Base-by-base conservation (phyloP, 2,888 invertebrate species). In the Rotaria magnacalcarata region DNA sequence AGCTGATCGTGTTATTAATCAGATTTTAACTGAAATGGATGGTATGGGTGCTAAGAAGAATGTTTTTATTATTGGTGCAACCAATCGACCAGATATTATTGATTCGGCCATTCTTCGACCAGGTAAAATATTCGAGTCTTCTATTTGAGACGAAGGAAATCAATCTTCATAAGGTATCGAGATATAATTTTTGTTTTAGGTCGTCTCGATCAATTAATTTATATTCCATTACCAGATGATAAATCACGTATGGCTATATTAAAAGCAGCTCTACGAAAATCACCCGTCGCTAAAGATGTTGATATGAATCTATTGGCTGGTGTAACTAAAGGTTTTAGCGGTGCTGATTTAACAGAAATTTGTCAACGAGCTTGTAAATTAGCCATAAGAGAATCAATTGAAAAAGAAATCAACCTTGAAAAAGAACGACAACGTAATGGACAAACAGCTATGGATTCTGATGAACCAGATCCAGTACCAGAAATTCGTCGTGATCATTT, bases 1-100 rank as follows among this genome's bases (percentile, higher is more conserved):
- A 74, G 97, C 98, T 4, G 99, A 99, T 92, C 93, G 99, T 88
- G 99, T 99, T 87, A 99, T 99, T 92, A 99, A 99, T 93, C 99
- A 99, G 93, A 96, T 99, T 90, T 93, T 99, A 87, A 99, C 99
- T 1, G 99, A 99, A 93, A 99, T 99, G 99, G 99, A 99, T 92
- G 99, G 99, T 89, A 99, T 99, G 98, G 96, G 96, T 67, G 95
- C 97, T 56, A 99, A 99, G 93, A 99, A 99, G 92, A 99, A 99
- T 91, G 99, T 99, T 43, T 99, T 99, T 92, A 99, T 99, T 89
- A 99, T 99, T 91, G 99, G 99, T 91, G 94, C 95, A 88, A 96
- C 96, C 87, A 96, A 96, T 92, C 93, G 95, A 87, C 93, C 94
- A 88, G 99, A 99, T 91, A 99, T 99, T 90, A 99, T 99, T 91